Evolutionary conservation across 2,888 invertebrate genomes (phyloP), one percentile per base, ranked within the genome.

Genomic region (Trimorus sp.): DNA sequence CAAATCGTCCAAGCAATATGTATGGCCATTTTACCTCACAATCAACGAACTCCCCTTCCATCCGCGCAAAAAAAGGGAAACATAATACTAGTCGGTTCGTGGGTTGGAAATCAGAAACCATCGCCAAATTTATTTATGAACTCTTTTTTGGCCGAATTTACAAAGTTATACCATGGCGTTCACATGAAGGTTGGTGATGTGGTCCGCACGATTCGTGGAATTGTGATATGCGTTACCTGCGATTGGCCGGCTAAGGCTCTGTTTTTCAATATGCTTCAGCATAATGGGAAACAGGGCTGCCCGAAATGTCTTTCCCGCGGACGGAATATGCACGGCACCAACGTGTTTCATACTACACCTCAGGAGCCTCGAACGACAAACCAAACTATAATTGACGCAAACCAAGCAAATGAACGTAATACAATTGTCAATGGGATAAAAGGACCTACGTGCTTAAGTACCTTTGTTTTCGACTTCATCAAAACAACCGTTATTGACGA

Each of bases 171-270:
- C 12, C 1, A 26, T 11, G 54, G 68, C 7, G 37, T 68, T 0
- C 8, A 56, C 36, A 45, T 68, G 0, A 56, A 45, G 9, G 14
- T 68, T 26, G 11, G 16, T 11, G 26, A 66, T 16, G 12, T 48
- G 3, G 1, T 66, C 7, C 48, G 14, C 6, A 36, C 8, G 1
- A n/a, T 68, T 7, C 54, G 16, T 45, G 56, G 14, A 3, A 37
- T 68, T 15, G 56, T 68, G 1, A 56, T 68, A 7, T 68, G 71
- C 16, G 71, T 60, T 36, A 71, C 71, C 4, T 71, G 71, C n/a
- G n/a, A n/a, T n/a, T n/a, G n/a, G n/a, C n/a, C n/a, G n/a, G n/a
- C n/a, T n/a, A n/a, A n/a, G n/a, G 62, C 71, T 8, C 9, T 54
- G 54, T 38, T 38, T 38, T 38, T 38, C 8, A 38, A 38, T 38